Base-by-base conservation (phyloP, 2,113 vertebrate species). In the Larimichthys polyactis region DNA sequence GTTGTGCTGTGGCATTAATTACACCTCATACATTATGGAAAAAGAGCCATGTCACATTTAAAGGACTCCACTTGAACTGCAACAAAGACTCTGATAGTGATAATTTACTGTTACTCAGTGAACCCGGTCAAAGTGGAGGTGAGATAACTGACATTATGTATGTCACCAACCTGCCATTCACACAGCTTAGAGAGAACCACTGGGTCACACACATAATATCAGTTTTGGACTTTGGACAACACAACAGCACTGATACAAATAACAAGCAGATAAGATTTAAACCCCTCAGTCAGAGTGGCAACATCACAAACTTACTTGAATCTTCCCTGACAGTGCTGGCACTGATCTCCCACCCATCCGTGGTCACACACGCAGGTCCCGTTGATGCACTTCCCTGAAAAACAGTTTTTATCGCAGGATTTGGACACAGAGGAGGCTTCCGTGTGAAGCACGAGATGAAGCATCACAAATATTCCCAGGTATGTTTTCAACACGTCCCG, bases 311-410 rank as follows among this genome's bases (percentile, higher is more conserved):
- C 98, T 99, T 96, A 99, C 98, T 96, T 99, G 96, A 99, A 99
- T 84, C 98, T 94, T 51, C 98, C 98, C 91, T 98, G 97, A 91
- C 98, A 99, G 85, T 99, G 98, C 82, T 98, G 98, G 92, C 98
- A 99, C 90, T 96, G 97, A 76, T 99, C 98, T 52, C 98, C 98
- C 40, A 97, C 97, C 98, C 98, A 99, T 52, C 98, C 98, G 78
- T 96, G 97, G 87, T 99, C 97, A 65, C 98, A 99, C 85, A 96
- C 93, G 82, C 98, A 99, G 69, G 94, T 97, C 75, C 97, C 95
- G 93, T 98, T 98, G 83, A 97, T 87, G 93, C 98, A 99, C 79
- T 94, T 96, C 75, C 98, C 98, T 0, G 91, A 91, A 14, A 83
- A 88, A 14, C 91, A 92, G 85, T 8, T 81, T 9, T 79, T 81